These are phyloP conservation scores for Microctenopoma stevenorrisi DNA, from an alignment of 2,797 vertebrate species.

Conservation along the genomic window DNA sequence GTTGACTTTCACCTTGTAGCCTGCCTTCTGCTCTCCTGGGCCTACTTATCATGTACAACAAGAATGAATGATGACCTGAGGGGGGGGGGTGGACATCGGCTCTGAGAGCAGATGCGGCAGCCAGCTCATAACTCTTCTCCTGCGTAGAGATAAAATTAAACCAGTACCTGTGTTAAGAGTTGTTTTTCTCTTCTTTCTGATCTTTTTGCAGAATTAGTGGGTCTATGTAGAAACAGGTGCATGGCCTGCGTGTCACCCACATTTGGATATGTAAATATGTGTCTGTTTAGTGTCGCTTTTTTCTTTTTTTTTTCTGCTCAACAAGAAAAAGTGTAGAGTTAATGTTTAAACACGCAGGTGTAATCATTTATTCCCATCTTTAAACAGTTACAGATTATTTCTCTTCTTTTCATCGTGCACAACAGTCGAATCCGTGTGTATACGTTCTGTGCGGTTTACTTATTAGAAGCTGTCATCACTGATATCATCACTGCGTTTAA, in stretches of 20 bases:
- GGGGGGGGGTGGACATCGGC: conserved; percentile 40
- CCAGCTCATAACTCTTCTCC: conserved; percentile 38
- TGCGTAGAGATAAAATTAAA: conserved; percentile 43
- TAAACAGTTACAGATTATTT: not conserved
- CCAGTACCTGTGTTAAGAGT: conserved; percentile 12
- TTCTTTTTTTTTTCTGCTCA: conserved; percentile 9
- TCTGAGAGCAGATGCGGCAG: conserved; percentile 42
- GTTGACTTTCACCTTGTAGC: conserved; percentile 61
- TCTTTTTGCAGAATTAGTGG: conserved; percentile 11
- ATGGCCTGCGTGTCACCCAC: conserved; percentile 50
- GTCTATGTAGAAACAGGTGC: conserved; percentile 69
- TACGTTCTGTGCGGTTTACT: not conserved
- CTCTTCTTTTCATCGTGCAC: not conserved
- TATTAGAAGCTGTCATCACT: not conserved
- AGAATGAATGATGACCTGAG: conserved; percentile 55
- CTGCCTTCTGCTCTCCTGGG: conserved; percentile 42
- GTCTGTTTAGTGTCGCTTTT: not conserved
- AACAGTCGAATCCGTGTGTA: not conserved
- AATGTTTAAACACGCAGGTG: conserved; percentile 44
- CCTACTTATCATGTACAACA: conserved; percentile 63
- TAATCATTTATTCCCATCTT: conserved; percentile 31
- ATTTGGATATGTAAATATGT: conserved; percentile 68
- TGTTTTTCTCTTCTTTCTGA: conserved; percentile 16
- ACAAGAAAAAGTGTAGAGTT: conserved; percentile 28
- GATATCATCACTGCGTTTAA: conserved; percentile 7